Base-by-base conservation (phyloP, 2,888 invertebrate genomes). In the Oxytorus armatus region DNA sequence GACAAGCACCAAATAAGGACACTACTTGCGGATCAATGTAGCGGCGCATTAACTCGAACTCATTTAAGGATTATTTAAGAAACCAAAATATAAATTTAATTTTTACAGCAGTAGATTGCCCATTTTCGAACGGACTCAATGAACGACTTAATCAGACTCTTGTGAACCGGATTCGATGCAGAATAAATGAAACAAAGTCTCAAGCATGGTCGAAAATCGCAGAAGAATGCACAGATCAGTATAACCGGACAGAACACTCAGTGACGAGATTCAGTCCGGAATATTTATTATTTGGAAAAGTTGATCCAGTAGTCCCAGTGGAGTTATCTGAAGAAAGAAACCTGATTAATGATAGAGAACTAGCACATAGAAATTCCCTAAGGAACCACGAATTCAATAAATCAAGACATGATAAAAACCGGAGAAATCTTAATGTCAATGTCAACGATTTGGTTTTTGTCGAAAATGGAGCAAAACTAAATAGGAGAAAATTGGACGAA, bases 81-180 rank as follows among this genome's bases (percentile, higher is more conserved):
- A 59, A 68, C 21, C 53, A 79, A 77, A 73, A 77, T 25, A 84
- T 85, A 33, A 70, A 74, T 25, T 51, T 82, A 65, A 81, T 84
- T 11, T 84, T 82, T 44, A 83, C 84, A 21, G 68, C 82, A 23
- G 69, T 83, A 59, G 69, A 85, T 72, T 78, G 72, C 21, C 77
- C 82, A 36, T 77, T 81, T 55, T 85, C 85, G 1, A 85, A 85
- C 44, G 83, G 84, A 0, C 69, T 84, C 49, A 84, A 85, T 51
- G 85, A 85, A 82, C 69, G 85, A 80, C 68, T 84, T 21, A 84
- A 83, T 51, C 85, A 85, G 63, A 85, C 85, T 49, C 51, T 83
- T 16, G 77, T 85, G 8, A 85, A 85, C 39, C 61, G 80, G 77
- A 85, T 85, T 1, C 66, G 84, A 79, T 85, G 85, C 44, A 83